Percentiles rank a stretch among this genome's conserved stretches.
Evolutionary conservation across 2,888 invertebrate species (phyloP).

Genomic region (Cataglyphis rosenhaueri): DNA sequence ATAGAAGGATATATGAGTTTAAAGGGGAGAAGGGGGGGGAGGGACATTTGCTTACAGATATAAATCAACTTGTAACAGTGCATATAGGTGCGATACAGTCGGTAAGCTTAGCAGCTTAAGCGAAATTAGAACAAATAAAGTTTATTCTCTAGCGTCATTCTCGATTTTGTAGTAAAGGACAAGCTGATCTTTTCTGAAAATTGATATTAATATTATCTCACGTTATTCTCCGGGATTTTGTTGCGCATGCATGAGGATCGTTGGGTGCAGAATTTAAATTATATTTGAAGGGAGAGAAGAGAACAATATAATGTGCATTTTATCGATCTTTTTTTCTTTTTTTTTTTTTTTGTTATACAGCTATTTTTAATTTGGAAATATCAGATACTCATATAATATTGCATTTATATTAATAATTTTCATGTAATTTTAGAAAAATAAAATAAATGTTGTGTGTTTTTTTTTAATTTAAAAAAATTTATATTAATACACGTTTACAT

Average conservation of each 20-base stretch:
- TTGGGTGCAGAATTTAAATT: not conserved
- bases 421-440: not conserved
- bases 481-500: not conserved
- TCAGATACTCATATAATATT: not conserved
- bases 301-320: not conserved
- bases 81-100: not conserved
- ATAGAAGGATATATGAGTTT: not conserved
- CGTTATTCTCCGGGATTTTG: not conserved
- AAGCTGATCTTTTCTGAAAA: not conserved
- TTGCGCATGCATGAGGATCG: not conserved
- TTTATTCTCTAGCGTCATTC: slow-evolving; percentile 14
- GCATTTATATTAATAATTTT: not conserved
- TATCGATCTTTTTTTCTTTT: not conserved
- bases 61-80: slow-evolving; percentile 2
- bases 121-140: slow-evolving; percentile 34
- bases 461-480: not conserved
- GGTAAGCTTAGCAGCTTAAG: not conserved
- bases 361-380: not conserved
- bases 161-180: slow-evolving; percentile 18
- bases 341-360: not conserved
- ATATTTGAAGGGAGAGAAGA: not conserved
- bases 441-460: not conserved
- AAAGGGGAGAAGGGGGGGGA: not conserved
- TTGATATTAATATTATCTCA: slow-evolving; percentile 19
- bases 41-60: not conserved